A percentile compares a stretch with the other conserved stretches of the same genome.
phyloP scores from a whole-genome alignment of 2,797 vertebrate genomes.

The Poecilia wingei region DNA sequence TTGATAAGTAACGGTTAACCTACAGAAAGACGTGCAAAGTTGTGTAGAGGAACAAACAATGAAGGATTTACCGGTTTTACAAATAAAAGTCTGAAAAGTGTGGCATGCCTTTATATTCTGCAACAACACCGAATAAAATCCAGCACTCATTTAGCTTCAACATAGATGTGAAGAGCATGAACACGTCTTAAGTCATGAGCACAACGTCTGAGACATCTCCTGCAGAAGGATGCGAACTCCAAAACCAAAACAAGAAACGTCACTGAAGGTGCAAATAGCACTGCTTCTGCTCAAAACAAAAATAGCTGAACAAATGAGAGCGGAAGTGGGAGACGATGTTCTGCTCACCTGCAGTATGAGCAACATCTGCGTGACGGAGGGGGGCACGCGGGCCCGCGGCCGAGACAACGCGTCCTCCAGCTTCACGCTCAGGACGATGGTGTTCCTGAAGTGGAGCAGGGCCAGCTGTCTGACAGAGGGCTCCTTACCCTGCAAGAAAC shows the following conservation, averaged over 20 bases:
- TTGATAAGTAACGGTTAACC: neutral
- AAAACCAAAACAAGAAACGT: neutral
- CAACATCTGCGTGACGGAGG: conserved; percentile 97
- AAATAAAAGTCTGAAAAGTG: no score
- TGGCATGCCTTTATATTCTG: no score
- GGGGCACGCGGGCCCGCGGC: conserved; percentile 90
- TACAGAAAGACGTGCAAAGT: neutral
- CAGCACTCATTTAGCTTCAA: no score
- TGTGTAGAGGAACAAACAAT: neutral
- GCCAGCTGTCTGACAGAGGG: conserved; percentile 94
- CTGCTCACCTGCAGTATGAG: conserved; percentile 91
- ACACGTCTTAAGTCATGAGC: neutral
- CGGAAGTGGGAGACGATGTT: neutral
- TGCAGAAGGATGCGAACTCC: neutral
- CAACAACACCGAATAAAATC: no score
- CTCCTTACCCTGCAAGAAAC: conserved; percentile 89
- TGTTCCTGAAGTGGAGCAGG: conserved; percentile 95
- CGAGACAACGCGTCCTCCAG: conserved; percentile 94
- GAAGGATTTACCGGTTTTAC: neutral
- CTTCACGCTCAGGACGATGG: conserved; percentile 94
- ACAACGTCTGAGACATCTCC: neutral
- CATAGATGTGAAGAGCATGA: no score
- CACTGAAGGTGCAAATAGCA: neutral
- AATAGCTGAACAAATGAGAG: no score
- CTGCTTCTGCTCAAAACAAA: neutral